Evolutionary conservation across 2,797 vertebrate species (phyloP), one percentile per base, ranked within the genome.

Genomic region (Sarcophilus harrisii): DNA sequence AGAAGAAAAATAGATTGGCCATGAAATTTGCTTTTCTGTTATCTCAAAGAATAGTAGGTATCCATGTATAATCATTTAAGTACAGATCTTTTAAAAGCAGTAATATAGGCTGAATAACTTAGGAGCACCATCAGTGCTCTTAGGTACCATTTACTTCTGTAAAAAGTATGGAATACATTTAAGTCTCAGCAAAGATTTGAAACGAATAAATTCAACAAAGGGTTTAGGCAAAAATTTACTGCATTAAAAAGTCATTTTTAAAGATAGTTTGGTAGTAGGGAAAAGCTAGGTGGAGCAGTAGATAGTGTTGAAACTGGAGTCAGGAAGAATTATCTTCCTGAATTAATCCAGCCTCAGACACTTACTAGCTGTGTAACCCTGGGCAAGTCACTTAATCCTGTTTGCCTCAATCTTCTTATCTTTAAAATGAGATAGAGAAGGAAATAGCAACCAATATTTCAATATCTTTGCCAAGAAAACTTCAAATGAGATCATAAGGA

Each of bases 11-110:
- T 27, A 96, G 32, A 55, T 58, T 94, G 90, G 38, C 95, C 66
- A 5, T 96, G 49, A 96, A 90, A 38, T 94, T 45, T 90, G n/a
- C 93, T 92, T 95, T 96, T 87, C 95, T 96, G 93, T 89, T 94
- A 92, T 91, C 93, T 93, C 93, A 58, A 91, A 93, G 95, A 92
- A 62, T 5, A 73, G n/a, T 49, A 94, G 59, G 92, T 49, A 92
- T 6, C 38, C 10, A 57, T 93, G 90, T 73, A 49, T 95, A 81
- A 87, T 94, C 98, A 96, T 92, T 95, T 66, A 49, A 96, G 28
- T 91, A 30, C 58, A 87, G 57, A 90, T 0, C 38, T 87, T 87
- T 87, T 87, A 87, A 81, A 38, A 81, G 66, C 18, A 73, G 62
- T 0, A 73, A 81, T 24, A 45, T 11, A 38, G n/a, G 3, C 3